Percentiles rank a stretch among this genome's conserved stretches.
These are phyloP conservation scores for Myrmophylax atrothorax DNA, from an alignment of 2,113 vertebrate genomes.

Conservation along the genomic window DNA sequence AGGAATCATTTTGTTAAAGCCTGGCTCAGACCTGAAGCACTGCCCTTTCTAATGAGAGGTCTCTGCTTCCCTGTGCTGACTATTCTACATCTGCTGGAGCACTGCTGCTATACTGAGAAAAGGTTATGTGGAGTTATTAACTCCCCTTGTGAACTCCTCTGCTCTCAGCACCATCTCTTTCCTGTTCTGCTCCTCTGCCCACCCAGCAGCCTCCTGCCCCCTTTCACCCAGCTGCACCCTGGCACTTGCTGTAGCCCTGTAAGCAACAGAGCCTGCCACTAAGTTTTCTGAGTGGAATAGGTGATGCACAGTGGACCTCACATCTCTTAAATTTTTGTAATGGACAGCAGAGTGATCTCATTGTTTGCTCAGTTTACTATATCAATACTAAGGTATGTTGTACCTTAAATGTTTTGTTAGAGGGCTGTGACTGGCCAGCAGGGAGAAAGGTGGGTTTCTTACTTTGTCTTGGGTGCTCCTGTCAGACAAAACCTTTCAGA, in stretches of 20 bases:
- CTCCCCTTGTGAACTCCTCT: background rate
- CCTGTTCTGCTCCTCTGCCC: background rate
- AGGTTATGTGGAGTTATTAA: background rate
- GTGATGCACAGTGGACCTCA: background rate
- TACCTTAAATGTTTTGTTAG: background rate
- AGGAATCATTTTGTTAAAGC: background rate
- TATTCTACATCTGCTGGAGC: background rate
- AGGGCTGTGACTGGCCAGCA: background rate
- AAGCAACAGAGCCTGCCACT: background rate
- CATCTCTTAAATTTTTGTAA: background rate
- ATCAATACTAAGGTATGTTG: background rate
- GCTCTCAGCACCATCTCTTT: background rate
- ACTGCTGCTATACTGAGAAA: background rate
- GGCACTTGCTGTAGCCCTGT: background rate
- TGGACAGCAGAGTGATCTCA: background rate
- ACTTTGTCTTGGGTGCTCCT: background rate
- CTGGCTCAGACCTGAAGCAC: background rate
- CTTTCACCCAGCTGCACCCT: background rate
- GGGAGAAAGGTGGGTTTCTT: background rate
- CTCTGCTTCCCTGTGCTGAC: background rate
- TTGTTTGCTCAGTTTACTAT: background rate
- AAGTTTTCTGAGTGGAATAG: background rate
- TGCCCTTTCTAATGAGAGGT: background rate
- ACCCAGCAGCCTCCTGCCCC: background rate
- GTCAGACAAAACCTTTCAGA: background rate